Percentiles rank a stretch among this genome's conserved stretches.
phyloP scores from a whole-genome alignment of 2,888 invertebrate genomes.

The Capitulum mitella region DNA sequence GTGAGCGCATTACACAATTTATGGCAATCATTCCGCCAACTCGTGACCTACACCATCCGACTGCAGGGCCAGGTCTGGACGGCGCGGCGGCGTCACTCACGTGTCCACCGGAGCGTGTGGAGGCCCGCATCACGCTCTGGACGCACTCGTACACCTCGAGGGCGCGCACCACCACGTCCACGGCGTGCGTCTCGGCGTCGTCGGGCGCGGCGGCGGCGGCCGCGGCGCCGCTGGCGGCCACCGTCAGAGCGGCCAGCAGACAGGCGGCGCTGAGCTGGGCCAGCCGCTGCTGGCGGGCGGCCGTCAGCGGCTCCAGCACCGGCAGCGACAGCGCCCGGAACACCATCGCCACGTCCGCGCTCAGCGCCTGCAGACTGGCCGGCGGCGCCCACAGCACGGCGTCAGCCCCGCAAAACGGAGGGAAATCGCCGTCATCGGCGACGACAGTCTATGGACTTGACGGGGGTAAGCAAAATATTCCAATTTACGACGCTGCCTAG shows the following conservation, averaged over 20 bases:
- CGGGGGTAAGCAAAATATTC: no score
- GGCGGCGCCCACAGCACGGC: no score
- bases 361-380: slow-evolving; percentile 70
- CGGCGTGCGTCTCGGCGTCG: slow-evolving; percentile 68
- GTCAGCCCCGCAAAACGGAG: no score
- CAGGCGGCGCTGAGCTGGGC: slow-evolving; percentile 75
- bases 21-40: no score
- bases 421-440: no score
- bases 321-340: slow-evolving; percentile 76
- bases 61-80: no score
- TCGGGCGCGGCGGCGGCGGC: slow-evolving; percentile 53
- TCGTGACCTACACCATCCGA: no score
- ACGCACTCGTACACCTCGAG: slow-evolving; percentile 76
- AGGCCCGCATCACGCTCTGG: slow-evolving; percentile 69
- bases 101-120: slow-evolving; percentile 78
- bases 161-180: slow-evolving; percentile 77
- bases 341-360: slow-evolving; percentile 75
- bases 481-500: no score
- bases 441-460: no score
- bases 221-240: slow-evolving; percentile 41
- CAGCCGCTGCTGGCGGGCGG: slow-evolving; percentile 71
- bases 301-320: slow-evolving; percentile 76
- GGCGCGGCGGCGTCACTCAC: slow-evolving; percentile 50
- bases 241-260: slow-evolving; percentile 54
- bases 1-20: no score